These are phyloP conservation scores for Chamaea fasciata DNA, from an alignment of 2,113 vertebrate species.

Conservation along the genomic window DNA sequence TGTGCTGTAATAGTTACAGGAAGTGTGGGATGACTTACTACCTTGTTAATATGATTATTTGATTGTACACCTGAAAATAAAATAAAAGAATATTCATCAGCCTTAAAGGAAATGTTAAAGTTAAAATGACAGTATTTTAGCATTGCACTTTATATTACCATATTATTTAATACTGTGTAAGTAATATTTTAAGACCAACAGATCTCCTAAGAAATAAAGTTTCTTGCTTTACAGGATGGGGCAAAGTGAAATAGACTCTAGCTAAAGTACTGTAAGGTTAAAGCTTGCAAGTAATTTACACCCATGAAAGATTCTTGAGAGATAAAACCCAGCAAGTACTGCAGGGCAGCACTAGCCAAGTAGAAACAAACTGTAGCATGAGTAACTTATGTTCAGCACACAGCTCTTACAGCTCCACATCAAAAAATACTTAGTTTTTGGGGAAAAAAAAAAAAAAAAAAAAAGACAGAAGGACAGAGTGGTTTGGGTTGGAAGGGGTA, in stretches of 20 bases:
- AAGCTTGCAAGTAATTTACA: not conserved
- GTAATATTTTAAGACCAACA: not conserved
- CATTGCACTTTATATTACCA: not conserved
- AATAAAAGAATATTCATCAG: not conserved
- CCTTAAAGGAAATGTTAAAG: not conserved
- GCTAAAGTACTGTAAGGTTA: not conserved
- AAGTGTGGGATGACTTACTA: constrained; percentile 97
- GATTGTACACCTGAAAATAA: constrained; percentile 77
- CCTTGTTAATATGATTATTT: constrained; percentile 91
- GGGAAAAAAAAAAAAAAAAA: accelerated
- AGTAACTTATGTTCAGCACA: not conserved
- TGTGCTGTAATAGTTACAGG: constrained; percentile 96
- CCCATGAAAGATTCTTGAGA: not conserved
- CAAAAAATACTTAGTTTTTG: not conserved
- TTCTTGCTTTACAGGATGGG: not conserved
- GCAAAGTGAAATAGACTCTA: not conserved
- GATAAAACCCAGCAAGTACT: not conserved
- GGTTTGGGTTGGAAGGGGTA: not conserved
- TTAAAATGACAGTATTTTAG: not conserved
- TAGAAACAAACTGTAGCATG: not conserved
- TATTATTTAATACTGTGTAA: not conserved
- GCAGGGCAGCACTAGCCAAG: not conserved
- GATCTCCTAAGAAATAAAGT: not conserved
- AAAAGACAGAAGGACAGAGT: not conserved
- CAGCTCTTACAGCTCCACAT: not conserved